Conservation (phyloP, 2,888 invertebrate species). For the Amphipyra tragopoginis region DNA sequence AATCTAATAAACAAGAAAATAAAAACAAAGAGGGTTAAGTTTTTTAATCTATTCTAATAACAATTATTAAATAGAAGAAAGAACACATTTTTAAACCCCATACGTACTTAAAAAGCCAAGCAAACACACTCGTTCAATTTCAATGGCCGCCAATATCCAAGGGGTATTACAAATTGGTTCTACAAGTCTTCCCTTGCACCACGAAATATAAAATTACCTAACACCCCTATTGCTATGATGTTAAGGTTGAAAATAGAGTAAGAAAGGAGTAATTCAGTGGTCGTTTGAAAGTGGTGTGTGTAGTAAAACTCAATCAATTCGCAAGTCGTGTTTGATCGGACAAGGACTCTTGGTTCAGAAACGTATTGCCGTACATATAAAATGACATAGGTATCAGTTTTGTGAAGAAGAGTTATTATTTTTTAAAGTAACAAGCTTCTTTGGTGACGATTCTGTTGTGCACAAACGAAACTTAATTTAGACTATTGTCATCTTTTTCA, state of each 20-base stretch:
- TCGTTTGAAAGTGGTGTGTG: slow-evolving; percentile 53
- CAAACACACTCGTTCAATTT: slow-evolving; percentile 78
- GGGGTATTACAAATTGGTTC: slow-evolving; percentile 69
- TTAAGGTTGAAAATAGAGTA: slow-evolving; percentile 60
- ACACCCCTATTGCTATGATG: slow-evolving; percentile 33
- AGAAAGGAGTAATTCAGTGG: slow-evolving; percentile 15
- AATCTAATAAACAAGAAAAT: not conserved
- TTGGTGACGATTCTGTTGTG: no score
- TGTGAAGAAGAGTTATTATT: slow-evolving; percentile 15
- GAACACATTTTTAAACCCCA: slow-evolving; percentile 31
- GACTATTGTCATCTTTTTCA: no score
- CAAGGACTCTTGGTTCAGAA: slow-evolving; percentile 69
- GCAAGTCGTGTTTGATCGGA: slow-evolving; percentile 81
- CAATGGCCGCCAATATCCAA: slow-evolving; percentile 73
- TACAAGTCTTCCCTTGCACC: slow-evolving; percentile 32
- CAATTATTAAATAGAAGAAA: slow-evolving; percentile 13
- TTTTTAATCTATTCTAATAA: slow-evolving; percentile 8
- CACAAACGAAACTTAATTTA: no score
- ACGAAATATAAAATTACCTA: slow-evolving; percentile 15
- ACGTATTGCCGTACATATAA: slow-evolving; percentile 38
- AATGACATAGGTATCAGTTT: slow-evolving; percentile 32
- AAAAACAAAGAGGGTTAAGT: not conserved
- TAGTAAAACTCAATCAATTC: slow-evolving; percentile 79
- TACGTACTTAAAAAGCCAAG: slow-evolving; percentile 68
- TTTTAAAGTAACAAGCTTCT: slow-evolving; percentile 7